Evolutionary conservation across 92 coral and sea anemone species (phyloP), one percentile per base, ranked within the genome.

Genomic region (Blastomussa wellsi): DNA sequence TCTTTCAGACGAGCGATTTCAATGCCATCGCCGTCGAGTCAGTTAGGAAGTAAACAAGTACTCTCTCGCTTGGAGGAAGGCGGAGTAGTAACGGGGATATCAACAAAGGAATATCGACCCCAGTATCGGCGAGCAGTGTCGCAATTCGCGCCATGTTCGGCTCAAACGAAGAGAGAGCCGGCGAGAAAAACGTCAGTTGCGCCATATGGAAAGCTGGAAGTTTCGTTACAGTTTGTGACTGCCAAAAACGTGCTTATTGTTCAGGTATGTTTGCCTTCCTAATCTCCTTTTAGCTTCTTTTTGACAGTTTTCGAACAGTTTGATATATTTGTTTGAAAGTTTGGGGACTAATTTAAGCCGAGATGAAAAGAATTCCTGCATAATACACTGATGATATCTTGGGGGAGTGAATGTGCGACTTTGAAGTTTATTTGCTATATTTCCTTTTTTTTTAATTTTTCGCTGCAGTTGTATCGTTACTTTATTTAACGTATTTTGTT

Each of bases 121-220:
- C 89, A 89, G 72, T 92, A 89, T 42, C 79, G 95, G 3, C 44
- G 92, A 76, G 76, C 89, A 0, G 68, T 77, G 48, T 89, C 95
- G 0, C 83, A 77, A 8, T 85, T 6, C 55, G 38, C 59, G 1
- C 67, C 76, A 7, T 59, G 29, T 10, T 75, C 82, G 22, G 41
- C 75, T 81, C 77, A 52, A 72, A 59, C 41, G 10, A 74, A 74
- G 66, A 88, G 84, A 41, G 39, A 84, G 55, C 80, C 89, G 7
- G 33, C 49, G 4, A 88, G 88, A 72, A 94, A 83, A 55, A 57
- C 57, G 3, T 94, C 98, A 26, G 79, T 90, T n/a, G 90, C 93
- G 11, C 98, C 95, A 12, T 90, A 90, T 39, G 98, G 95, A 57
- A 94, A 94, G 52, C 83, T 94, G 47, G 95, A 94, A 79, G 90